phyloP scores from a whole-genome alignment of 2,797 vertebrate species.

The Protonibea diacanthus region DNA sequence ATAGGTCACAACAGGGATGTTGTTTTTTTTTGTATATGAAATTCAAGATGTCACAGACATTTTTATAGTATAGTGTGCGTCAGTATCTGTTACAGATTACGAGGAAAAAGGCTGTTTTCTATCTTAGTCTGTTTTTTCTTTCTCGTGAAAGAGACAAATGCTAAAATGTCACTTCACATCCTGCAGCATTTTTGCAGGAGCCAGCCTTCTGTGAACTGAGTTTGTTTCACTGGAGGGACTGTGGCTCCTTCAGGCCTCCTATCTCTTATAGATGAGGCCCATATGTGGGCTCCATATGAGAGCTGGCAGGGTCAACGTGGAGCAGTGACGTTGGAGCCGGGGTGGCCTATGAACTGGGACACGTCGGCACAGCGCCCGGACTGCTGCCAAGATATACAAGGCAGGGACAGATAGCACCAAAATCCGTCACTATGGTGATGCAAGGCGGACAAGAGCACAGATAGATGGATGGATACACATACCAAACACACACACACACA shows the following conservation, averaged over 20 bases:
- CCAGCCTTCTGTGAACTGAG: slow-evolving; percentile 46
- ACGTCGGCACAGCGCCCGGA: slow-evolving; percentile 60
- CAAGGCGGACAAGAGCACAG: slow-evolving; percentile 62
- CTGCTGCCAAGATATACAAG: slow-evolving; percentile 74
- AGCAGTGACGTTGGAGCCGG: slow-evolving; percentile 59
- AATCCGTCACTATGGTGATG: slow-evolving; percentile 82
- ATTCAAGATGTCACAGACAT: not conserved
- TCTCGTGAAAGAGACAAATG: slow-evolving; percentile 4
- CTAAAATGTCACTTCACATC: slow-evolving; percentile 60
- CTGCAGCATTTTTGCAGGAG: slow-evolving; percentile 27
- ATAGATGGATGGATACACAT: slow-evolving; percentile 50
- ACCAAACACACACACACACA: slow-evolving; percentile 27
- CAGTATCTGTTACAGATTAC: not conserved
- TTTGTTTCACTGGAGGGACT: slow-evolving; percentile 50
- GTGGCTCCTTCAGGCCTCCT: slow-evolving; percentile 60
- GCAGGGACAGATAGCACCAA: slow-evolving; percentile 72
- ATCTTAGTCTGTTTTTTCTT: not conserved
- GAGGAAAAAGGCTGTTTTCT: not conserved
- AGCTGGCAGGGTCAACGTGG: slow-evolving; percentile 70
- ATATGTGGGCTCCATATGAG: slow-evolving; percentile 82
- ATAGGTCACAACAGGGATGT: not conserved
- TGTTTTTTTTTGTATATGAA: not conserved
- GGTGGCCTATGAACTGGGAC: slow-evolving; percentile 76
- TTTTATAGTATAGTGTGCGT: not conserved
- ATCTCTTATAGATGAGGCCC: slow-evolving; percentile 81